phyloP scores from a whole-genome alignment of 2,113 vertebrate genomes.

The Mus pahari region DNA sequence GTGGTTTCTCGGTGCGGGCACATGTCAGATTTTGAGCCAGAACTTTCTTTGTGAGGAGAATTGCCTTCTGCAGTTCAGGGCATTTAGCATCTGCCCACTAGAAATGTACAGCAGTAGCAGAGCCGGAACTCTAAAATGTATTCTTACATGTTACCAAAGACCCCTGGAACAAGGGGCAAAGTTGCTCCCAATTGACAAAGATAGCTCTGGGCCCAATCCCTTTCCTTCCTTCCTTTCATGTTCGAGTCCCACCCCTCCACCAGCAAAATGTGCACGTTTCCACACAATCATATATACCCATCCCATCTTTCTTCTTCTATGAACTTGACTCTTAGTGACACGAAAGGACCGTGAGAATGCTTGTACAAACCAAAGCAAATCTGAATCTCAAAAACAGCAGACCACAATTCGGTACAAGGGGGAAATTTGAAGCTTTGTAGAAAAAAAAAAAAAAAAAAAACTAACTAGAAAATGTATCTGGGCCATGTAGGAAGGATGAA shows the following conservation, averaged over 20 bases:
- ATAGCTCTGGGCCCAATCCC: neutral
- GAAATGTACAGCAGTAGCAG: neutral
- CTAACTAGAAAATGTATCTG: neutral
- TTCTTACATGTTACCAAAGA: neutral
- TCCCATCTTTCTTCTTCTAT: neutral
- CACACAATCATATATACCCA: neutral
- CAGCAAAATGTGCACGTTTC: too few species aligned
- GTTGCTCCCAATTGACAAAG: neutral
- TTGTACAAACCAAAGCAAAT: neutral
- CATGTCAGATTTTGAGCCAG: neutral
- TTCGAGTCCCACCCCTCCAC: neutral
- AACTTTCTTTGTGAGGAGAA: neutral
- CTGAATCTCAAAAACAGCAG: neutral
- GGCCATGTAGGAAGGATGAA: neutral
- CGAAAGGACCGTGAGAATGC: neutral
- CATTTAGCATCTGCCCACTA: neutral
- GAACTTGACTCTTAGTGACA: neutral
- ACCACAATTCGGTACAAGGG: neutral
- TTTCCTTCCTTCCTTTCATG: conserved; percentile 3
- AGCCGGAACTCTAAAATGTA: neutral
- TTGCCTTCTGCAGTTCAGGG: neutral
- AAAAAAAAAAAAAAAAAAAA: conserved; percentile 17
- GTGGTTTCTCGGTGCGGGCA: conserved; percentile 36
- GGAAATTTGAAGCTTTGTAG: neutral
- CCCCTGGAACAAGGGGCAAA: neutral